Conservation (phyloP, 2,888 invertebrate genomes). For the Conchocele bisecta region DNA sequence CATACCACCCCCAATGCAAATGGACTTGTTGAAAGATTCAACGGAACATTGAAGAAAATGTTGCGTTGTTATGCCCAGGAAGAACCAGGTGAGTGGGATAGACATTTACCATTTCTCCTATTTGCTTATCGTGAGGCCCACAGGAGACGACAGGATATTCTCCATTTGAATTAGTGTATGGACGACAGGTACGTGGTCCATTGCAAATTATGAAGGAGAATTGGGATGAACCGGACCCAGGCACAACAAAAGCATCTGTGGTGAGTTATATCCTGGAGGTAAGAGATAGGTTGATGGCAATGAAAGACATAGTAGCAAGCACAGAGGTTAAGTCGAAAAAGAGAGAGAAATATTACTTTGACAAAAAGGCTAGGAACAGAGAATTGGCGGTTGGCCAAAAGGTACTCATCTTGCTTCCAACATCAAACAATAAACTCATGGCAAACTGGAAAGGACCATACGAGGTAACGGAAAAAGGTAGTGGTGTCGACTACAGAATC, state of each 20-base stretch:
- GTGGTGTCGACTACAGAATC: slow-evolving; percentile 10
- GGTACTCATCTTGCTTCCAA: slow-evolving; percentile 19
- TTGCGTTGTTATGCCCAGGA: not conserved
- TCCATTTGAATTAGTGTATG: slow-evolving; percentile 31
- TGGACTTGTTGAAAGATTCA: not conserved
- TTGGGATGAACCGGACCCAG: slow-evolving; percentile 16
- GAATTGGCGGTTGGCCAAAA: slow-evolving; percentile 6
- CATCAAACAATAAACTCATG: slow-evolving; percentile 3
- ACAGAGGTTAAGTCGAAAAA: not conserved
- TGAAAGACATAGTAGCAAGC: not conserved
- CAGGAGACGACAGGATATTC: slow-evolving; percentile 28
- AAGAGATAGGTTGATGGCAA: not conserved
- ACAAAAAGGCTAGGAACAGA: slow-evolving; percentile 3
- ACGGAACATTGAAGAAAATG: not conserved
- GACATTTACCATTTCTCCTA: not conserved
- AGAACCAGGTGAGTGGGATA: not conserved
- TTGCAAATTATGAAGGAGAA: slow-evolving; percentile 13
- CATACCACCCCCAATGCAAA: slow-evolving; percentile 7
- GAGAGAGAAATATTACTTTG: not conserved
- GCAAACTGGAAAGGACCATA: slow-evolving; percentile 24
- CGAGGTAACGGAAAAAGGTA: slow-evolving; percentile 5
- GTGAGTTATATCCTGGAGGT: slow-evolving; percentile 15
- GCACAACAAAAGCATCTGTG: slow-evolving; percentile 1
- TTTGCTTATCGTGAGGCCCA: slow-evolving; percentile 36
- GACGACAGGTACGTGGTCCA: slow-evolving; percentile 19